Evolutionary conservation across 1,140 invertebrate species (phyloP).

Genomic region (Anthonomus grandis): DNA sequence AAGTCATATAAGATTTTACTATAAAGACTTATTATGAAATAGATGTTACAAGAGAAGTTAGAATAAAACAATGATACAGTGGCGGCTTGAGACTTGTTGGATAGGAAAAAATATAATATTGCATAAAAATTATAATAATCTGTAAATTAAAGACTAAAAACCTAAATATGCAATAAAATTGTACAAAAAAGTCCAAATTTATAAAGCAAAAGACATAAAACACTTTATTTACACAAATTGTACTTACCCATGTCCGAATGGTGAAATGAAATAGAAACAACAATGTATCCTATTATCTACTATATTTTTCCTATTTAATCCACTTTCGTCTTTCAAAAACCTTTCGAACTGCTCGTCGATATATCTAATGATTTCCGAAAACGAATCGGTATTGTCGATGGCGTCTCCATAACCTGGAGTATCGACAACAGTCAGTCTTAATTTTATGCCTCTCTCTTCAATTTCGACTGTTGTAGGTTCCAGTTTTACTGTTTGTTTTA

Average conservation of each 20-base stretch:
- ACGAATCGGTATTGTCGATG: constrained; percentile 95
- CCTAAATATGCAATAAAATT: too few relatives aligned
- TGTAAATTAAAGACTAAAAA: too few relatives aligned
- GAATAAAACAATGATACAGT: too few relatives aligned
- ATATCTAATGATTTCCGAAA: constrained; percentile 86
- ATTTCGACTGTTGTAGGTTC: constrained; percentile 93
- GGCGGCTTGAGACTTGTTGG: too few relatives aligned
- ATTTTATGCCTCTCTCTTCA: constrained; percentile 87
- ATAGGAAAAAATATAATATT: too few relatives aligned
- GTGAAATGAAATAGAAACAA: constrained; percentile 99
- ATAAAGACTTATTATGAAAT: too few relatives aligned
- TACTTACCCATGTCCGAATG: constrained; percentile 90
- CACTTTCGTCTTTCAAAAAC: constrained; percentile 87
- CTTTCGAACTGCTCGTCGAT: constrained; percentile 94
- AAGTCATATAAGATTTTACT: too few relatives aligned
- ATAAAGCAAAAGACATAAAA: too few relatives aligned
- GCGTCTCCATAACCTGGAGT: constrained; percentile 99
- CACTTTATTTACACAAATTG: too few relatives aligned
- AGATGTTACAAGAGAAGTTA: too few relatives aligned
- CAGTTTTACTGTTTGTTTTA: constrained; percentile 83
- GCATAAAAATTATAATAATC: too few relatives aligned
- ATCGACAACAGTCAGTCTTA: constrained; percentile 88
- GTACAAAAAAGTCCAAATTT: too few relatives aligned
- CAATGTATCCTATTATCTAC: constrained; percentile 92
- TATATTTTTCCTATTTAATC: constrained; percentile 86